Base-by-base conservation (phyloP, 2,888 invertebrate species). In the Anticlea derivata region DNA sequence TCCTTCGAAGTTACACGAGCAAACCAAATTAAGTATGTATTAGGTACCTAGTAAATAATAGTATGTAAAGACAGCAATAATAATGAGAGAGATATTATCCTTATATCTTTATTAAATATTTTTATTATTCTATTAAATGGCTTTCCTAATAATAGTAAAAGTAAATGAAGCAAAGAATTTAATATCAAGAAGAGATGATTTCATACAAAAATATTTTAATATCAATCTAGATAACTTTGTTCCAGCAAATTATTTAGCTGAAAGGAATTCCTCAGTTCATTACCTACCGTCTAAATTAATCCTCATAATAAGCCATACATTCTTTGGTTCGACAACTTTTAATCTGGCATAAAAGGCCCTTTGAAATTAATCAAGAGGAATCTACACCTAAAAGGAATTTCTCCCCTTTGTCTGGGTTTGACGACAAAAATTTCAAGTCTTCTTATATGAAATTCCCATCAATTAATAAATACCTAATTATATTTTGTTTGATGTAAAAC, bases 281-380 rank as follows among this genome's bases (percentile, higher is more conserved):
- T 70, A 64, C 64, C n/a, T 11, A 12, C 7, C 61, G 60, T 58
- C 66, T 63, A 67, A 72, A 77, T 79, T 77, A 78, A 78, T 78
- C 70, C 50, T 70, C 65, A 70, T 78, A 75, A 80, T 77, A 78
- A 78, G 68, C 75, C 74, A 78, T 75, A 74, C 75, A 78, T 78
- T 79, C 77, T 66, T 75, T 67, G 68, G 65, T 65, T 65, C 60
- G 62, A 69, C 69, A 75, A 78, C 75, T 83, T 83, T 83, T 85
- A 84, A 83, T 83, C 78, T 78, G 70, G 68, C 70, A 75, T 62
- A 58, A 54, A 66, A 63, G 58, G 58, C 56, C 55, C 60, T 59
- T 61, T 56, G 55, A 63, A 59, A 62, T 73, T 73, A 69, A 73
- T 73, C 68, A 71, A 65, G 65, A 52, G 55, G 52, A 49, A 47